Base-by-base conservation (phyloP, 2,113 vertebrate genomes). In the Terrapene triunguis region DNA sequence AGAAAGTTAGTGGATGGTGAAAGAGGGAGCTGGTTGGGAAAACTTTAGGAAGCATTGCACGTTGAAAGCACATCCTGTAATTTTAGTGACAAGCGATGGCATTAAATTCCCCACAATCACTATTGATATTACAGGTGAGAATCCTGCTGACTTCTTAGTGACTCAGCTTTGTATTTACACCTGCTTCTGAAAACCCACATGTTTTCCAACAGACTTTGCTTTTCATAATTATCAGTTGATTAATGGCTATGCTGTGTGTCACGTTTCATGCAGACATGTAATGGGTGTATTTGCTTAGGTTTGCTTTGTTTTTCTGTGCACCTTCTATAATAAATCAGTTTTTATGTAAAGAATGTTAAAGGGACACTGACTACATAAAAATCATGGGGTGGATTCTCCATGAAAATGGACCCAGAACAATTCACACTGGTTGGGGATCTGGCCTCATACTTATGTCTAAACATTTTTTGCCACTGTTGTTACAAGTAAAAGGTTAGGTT, bases 141-240 rank as follows among this genome's bases (percentile, higher is more conserved):
- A 69, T 92, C 0, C 1, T 22, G 44, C 69, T 95, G 72, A 16
- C 79, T 89, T 94, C 85, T 54, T 69, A 80, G 82, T 87, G 96
- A 83, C 88, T 96, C 97, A 87, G 78, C 89, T 89, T 76, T 59
- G 51, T 0, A 0, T 53, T 79, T 92, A 69, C 55, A 80, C 87
- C 72, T 93, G 80, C 54, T 84, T 92, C 47, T 78, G 57, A 96
- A 97, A 51, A 80, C 35, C 86, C 82, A 47, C 5, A 0, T 94
- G 55, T 89, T 93, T 90, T 94, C 89, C 89, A 88, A 55, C 72
- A 93, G 84, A 24, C 17, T 82, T 95, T 53, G 27, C 50, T 86
- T 81, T 84, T 69, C 83, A 4, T 78, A 74, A 74, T 87, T 85
- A 48, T 74, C 35, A 79, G 57, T 89, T 92, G n/a, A 51, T 89